Percentiles rank a stretch among this genome's conserved stretches.
Conservation (phyloP, 2,888 invertebrate species). For the Lissonota sp. region DNA sequence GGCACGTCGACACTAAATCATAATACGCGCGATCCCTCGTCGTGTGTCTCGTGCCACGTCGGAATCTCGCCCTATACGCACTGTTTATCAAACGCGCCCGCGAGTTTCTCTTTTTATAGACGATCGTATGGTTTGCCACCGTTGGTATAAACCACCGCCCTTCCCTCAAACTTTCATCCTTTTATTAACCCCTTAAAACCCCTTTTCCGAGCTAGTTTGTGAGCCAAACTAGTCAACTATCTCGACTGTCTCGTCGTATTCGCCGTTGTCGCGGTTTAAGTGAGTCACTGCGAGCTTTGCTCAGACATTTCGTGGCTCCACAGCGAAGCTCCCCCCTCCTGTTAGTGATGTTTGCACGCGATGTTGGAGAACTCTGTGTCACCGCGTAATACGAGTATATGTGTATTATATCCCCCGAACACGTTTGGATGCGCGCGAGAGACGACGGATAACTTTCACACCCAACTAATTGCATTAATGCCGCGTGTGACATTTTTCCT, state of each 20-base stretch:
- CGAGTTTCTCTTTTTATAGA: constrained; percentile 61
- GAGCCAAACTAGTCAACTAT: constrained; percentile 16
- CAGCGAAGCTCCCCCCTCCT: background rate
- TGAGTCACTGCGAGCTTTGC: constrained; percentile 50
- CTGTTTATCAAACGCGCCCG: constrained; percentile 71
- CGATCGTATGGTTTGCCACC: constrained; percentile 21
- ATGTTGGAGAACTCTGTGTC: constrained; percentile 40
- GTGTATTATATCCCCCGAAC: background rate
- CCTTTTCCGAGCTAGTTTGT: constrained; percentile 7
- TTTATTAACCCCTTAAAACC: too few species aligned
- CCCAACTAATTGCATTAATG: constrained; percentile 70
- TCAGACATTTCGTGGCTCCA: constrained; percentile 47
- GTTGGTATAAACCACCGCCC: background rate
- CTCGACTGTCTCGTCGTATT: constrained; percentile 43
- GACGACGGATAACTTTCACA: constrained; percentile 41
- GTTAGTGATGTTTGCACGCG: constrained; percentile 65
- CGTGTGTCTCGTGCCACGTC: constrained; percentile 53
- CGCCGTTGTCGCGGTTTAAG: constrained; percentile 30
- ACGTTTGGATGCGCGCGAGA: constrained; percentile 11
- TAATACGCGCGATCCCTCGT: constrained; percentile 67
- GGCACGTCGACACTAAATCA: constrained; percentile 70
- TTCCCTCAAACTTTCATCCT: too few species aligned
- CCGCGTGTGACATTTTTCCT: background rate
- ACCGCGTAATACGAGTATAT: background rate
- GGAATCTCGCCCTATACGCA: constrained; percentile 4